Conservation (phyloP, 2,113 vertebrate genomes). For the Trichechus manatus region DNA sequence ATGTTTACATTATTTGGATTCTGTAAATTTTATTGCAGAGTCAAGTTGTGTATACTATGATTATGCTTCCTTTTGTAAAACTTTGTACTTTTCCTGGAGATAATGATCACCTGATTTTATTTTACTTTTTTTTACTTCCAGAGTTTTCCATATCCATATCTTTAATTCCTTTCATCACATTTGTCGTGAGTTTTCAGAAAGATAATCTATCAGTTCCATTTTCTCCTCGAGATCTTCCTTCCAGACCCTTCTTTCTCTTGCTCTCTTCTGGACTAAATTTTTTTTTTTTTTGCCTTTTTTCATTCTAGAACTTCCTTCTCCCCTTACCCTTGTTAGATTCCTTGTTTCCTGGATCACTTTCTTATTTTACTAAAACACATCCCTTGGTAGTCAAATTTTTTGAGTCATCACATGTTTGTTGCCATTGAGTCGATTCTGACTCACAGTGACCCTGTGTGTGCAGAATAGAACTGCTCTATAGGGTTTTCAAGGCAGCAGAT, state of each 20-base stretch:
- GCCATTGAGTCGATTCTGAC: too few species aligned
- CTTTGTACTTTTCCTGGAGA: not conserved
- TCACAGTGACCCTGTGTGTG: too few species aligned
- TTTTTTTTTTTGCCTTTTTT: not conserved
- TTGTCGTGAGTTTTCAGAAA: not conserved
- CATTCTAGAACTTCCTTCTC: slow-evolving; percentile 4
- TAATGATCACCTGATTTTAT: not conserved
- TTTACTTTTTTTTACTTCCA: not conserved
- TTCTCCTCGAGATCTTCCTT: not conserved
- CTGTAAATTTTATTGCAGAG: not conserved
- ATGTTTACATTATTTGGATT: slow-evolving; percentile 15
- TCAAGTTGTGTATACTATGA: not conserved
- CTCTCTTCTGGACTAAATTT: not conserved
- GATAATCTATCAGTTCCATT: not conserved
- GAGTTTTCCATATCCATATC: not conserved
- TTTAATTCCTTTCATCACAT: not conserved
- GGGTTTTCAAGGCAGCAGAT: too few species aligned
- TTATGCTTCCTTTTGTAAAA: slow-evolving; percentile 1
- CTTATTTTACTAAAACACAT: not conserved
- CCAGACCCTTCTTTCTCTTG: not conserved
- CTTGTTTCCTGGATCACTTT: not conserved
- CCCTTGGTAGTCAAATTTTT: not conserved
- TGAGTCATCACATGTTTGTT: not conserved
- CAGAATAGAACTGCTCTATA: too few species aligned
- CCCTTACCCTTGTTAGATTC: not conserved